Evolutionary conservation across 2,797 vertebrate genomes (phyloP).

Genomic region (Oophaga sylvatica): DNA sequence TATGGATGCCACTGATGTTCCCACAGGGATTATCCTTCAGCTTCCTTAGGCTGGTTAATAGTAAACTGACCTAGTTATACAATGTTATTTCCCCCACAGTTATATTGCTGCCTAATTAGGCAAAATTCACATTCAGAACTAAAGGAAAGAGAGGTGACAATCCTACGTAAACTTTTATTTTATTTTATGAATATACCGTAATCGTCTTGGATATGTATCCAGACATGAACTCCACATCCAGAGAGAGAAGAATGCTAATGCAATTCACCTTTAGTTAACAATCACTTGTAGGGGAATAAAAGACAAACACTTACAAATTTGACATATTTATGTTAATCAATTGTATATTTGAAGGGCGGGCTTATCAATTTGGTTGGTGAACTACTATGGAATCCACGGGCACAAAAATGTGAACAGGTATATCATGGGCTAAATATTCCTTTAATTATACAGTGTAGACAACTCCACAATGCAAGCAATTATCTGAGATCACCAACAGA

Average conservation of each 20-base stretch:
- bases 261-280: background rate
- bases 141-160: too few species aligned
- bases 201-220: background rate
- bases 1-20: too few species aligned
- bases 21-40: too few species aligned
- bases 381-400: background rate
- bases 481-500: slow-evolving; percentile 46
- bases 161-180: too few species aligned
- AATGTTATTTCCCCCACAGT: too few species aligned
- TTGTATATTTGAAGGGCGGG: background rate
- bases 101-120: too few species aligned
- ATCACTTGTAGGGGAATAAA: background rate
- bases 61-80: too few species aligned
- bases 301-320: background rate
- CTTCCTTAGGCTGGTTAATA: too few species aligned
- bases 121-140: too few species aligned
- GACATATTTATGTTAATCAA: background rate
- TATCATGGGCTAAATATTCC: background rate
- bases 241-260: background rate
- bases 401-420: slow-evolving; percentile 27
- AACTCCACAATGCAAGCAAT: slow-evolving; percentile 35
- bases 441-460: slow-evolving; percentile 23
- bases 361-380: background rate
- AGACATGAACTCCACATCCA: background rate
- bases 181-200: background rate